Evolutionary conservation across 2,888 invertebrate genomes (phyloP).

Genomic region (Drosophila conformis): DNA sequence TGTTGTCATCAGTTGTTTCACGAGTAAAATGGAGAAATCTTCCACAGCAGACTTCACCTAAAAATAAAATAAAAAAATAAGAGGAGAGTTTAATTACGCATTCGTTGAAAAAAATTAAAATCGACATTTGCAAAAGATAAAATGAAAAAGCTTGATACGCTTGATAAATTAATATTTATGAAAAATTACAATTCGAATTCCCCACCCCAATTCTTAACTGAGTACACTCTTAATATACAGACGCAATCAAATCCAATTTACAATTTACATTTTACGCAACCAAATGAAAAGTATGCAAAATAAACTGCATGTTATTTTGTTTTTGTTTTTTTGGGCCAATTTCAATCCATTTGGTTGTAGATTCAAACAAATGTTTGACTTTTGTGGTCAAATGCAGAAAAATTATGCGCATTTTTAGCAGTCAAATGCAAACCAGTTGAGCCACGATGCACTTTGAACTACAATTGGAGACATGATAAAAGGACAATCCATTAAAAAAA

Average conservation of each 20-base stretch:
- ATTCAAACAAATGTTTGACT: slow-evolving; percentile 10
- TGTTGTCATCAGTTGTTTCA: slow-evolving; percentile 74
- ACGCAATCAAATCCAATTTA: slow-evolving; percentile 25
- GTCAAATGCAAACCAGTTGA: slow-evolving; percentile 12
- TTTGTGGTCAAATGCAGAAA: slow-evolving; percentile 37
- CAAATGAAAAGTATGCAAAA: slow-evolving; percentile 35
- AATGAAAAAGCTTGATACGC: not conserved
- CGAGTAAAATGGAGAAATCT: slow-evolving; percentile 44
- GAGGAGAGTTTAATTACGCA: slow-evolving; percentile 1
- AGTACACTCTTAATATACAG: not conserved
- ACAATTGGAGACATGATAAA: not conserved
- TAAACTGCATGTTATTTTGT: slow-evolving; percentile 12
- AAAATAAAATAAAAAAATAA: slow-evolving; percentile 13
- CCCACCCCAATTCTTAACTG: not conserved
- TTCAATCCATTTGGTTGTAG: not conserved
- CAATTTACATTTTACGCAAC: slow-evolving; percentile 20
- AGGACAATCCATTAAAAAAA: not conserved
- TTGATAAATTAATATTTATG: not conserved
- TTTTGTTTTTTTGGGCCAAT: slow-evolving; percentile 2
- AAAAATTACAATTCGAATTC: not conserved
- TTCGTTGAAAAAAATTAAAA: slow-evolving; percentile 56
- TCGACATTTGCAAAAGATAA: slow-evolving; percentile 17
- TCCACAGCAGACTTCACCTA: slow-evolving; percentile 59
- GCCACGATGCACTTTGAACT: slow-evolving; percentile 4
- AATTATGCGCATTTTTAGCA: slow-evolving; percentile 54